Evolutionary conservation across 2,113 vertebrate genomes (phyloP), one percentile per base, ranked within the genome.

Genomic region (Xiphophorus hellerii): DNA sequence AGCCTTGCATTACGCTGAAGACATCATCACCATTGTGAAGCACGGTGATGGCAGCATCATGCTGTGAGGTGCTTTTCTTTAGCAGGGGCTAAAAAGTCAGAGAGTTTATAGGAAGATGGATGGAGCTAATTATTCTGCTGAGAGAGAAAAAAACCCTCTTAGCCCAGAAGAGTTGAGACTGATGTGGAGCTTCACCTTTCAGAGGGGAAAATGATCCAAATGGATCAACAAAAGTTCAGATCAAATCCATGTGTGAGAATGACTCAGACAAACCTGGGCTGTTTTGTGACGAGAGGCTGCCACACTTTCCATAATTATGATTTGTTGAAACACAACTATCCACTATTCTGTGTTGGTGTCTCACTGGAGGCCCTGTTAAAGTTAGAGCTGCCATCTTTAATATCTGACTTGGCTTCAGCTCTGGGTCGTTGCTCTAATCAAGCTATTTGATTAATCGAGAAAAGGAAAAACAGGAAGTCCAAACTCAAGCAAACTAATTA

Each of bases 401-500:
- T 37, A 58, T 69, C 27, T 66, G 33, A 66, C 66, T 78, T 2
- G 5, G 61, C 60, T 63, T 30, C 27, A 7, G 37, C 71, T 82
- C 67, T 77, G 70, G 74, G 75, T 77, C 81, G 69, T 48, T 29
- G 79, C 81, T 39, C 71, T 58, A 51, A 76, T 69, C 42, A 60
- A 71, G 63, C 65, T 62, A 51, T 72, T 82, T 76, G 33, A 77
- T 60, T 71, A 35, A 42, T 75, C 20, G n/a, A 58, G 35, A 14
- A 62, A 66, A 72, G 64, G 69, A n/a, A 30, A 14, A 66, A 72
- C 37, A 35, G 60, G 60, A 81, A 63, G 60, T 5, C 48, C 29
- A 79, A 85, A 74, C 17, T 37, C 64, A 76, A 87, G 84, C 39
- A 85, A 87, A 86, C 72, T 79, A 82, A 70, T 81, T 71, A 68